Evolutionary conservation across 2,113 vertebrate genomes (phyloP).

Genomic region (Corydoras maculifer): DNA sequence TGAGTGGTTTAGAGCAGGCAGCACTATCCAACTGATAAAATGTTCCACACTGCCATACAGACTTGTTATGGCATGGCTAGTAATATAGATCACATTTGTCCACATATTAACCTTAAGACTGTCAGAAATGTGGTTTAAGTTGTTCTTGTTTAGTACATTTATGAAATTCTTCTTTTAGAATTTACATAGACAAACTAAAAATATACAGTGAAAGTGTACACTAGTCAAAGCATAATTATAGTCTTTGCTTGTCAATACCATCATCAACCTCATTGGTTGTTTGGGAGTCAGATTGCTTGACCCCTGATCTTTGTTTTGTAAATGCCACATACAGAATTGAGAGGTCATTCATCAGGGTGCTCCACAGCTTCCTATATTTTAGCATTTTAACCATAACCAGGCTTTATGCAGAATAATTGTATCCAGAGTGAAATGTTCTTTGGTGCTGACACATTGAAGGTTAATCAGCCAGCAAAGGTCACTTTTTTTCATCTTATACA

Average conservation of each 20-base stretch:
- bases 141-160: neutral
- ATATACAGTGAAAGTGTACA: neutral
- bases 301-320: slow-evolving; percentile 26
- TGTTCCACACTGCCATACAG: slow-evolving; percentile 48
- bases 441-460: slow-evolving; percentile 55
- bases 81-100: slow-evolving; percentile 29
- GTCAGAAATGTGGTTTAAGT: neutral
- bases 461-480: slow-evolving; percentile 57
- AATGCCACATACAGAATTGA: slow-evolving; percentile 16
- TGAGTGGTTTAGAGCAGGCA: slow-evolving; percentile 43
- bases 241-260: slow-evolving; percentile 10
- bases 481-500: slow-evolving; percentile 32
- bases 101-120: slow-evolving; percentile 5
- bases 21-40: slow-evolving; percentile 49
- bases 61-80: slow-evolving; percentile 57
- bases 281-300: slow-evolving; percentile 15
- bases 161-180: too few relatives aligned
- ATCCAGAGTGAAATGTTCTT: slow-evolving; percentile 55
- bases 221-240: neutral
- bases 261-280: slow-evolving; percentile 5
- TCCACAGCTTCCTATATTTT: slow-evolving; percentile 59
- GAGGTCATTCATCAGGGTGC: slow-evolving; percentile 18
- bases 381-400: slow-evolving; percentile 60
- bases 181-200: too few relatives aligned
- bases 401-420: slow-evolving; percentile 37